Base-by-base conservation (phyloP, 2,113 vertebrate genomes). In the Ailurus styani region DNA sequence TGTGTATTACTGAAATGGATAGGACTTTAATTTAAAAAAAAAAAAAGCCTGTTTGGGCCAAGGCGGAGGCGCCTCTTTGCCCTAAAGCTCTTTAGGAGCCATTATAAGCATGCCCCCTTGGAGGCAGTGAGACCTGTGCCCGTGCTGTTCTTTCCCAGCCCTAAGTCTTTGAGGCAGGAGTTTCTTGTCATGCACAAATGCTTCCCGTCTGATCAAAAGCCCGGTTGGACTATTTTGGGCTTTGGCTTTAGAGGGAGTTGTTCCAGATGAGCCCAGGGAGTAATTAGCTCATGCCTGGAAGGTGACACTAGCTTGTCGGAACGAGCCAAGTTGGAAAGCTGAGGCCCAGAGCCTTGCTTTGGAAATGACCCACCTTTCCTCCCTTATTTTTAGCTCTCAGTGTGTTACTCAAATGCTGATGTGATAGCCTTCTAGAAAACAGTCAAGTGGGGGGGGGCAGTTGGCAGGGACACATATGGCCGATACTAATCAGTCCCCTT, bases 241-340 rank as follows among this genome's bases (percentile, higher is more conserved):
- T 81, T 98, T 91, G 95, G 85, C 87, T 97, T 97, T 84, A 93
- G 91, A 81, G 92, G 97, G 78, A 87, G 54, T 79, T 93, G 82
- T 93, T 98, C 37, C 94, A 98, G 97, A 93, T 98, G 97, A 97
- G 88, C 68, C 27, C 18, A 34, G 95, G 50, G 91, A 62, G 97
- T 98, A 82, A 96, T 98, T 98, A 98, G 62, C 97, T 98, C 90
- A 60, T 97, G 88, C 88, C 95, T 98, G 72, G 68, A 88, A 97
- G 79, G 87, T 97, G 87, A 97, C 88, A 87, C 83, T 73, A 95
- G 96, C 97, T 95, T 98, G 97, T 96, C 93, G 79, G 95, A 97
- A 94, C 87, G 94, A 98, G 97, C 93, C 98, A 97, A 64, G 94
- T 97, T 93, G 85, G 97, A 98, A 98, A 91, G 97, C 93, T 23